A percentile compares a stretch with the other conserved stretches of the same genome.
phyloP scores from a whole-genome alignment of 2,113 vertebrate genomes.

The Cavia aperea region DNA sequence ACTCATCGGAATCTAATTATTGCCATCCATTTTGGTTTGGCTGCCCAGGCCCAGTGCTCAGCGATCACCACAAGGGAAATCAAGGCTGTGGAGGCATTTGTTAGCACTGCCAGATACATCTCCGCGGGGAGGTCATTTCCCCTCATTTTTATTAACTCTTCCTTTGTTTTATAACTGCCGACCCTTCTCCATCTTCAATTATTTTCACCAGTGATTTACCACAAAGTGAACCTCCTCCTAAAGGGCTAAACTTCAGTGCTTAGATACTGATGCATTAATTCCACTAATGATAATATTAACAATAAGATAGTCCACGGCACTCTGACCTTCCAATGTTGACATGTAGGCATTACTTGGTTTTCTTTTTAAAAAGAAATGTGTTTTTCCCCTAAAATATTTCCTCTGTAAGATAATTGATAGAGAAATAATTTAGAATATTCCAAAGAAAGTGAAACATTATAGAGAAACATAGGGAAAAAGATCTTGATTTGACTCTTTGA shows the following conservation, averaged over 20 bases:
- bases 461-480: not conserved
- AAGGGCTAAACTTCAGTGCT: not conserved
- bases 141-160: constrained; percentile 69
- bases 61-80: constrained; percentile 71
- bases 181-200: constrained; percentile 56
- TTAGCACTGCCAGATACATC: constrained; percentile 63
- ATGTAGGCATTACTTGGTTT: not conserved
- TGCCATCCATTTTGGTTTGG: constrained; percentile 69
- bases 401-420: not conserved
- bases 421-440: constrained; percentile 1
- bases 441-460: not conserved
- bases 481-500: not conserved
- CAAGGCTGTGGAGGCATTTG: constrained; percentile 71
- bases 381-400: not conserved
- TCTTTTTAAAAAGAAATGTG: not conserved
- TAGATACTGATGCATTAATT: not conserved
- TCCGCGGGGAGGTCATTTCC: constrained; percentile 52
- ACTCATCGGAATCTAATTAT: constrained; percentile 78
- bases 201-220: constrained; percentile 1
- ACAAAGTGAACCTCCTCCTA: not conserved
- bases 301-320: not conserved
- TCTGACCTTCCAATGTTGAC: not conserved
- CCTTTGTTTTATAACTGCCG: constrained; percentile 67
- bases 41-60: constrained; percentile 60
- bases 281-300: not conserved